These are phyloP conservation scores for Lophotis ruficrista DNA, from an alignment of 2,113 vertebrate species.

Conservation along the genomic window DNA sequence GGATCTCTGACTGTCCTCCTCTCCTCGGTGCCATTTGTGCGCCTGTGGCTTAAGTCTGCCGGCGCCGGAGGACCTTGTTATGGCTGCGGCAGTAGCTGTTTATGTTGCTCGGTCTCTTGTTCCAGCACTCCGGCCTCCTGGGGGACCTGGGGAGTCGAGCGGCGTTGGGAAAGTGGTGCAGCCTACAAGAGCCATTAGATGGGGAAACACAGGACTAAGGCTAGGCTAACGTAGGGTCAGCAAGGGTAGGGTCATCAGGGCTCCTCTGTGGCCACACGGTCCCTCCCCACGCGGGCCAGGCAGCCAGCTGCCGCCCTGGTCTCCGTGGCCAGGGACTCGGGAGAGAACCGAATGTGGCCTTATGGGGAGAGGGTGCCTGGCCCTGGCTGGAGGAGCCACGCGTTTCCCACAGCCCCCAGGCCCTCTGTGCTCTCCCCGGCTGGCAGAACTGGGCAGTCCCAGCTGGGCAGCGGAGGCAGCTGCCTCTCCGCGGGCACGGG, in stretches of 20 bases:
- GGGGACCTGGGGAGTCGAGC: not conserved
- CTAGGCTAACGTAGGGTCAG: not conserved
- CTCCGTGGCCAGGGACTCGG: not conserved
- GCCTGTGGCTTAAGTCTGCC: not conserved
- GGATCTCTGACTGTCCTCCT: not conserved
- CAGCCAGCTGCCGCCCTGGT: not conserved
- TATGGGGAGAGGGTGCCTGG: not conserved
- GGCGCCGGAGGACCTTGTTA: not conserved
- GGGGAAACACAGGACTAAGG: not conserved
- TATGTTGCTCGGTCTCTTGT: not conserved
- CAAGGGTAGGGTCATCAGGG: not conserved
- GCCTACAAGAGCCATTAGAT: not conserved
- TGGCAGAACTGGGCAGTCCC: not conserved
- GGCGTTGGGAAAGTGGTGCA: not conserved
- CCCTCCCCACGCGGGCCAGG: accelerated
- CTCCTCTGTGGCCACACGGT: not conserved
- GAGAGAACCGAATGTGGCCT: not conserved
- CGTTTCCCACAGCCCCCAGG: not conserved
- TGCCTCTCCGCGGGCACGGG: not conserved
- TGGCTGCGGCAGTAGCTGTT: not conserved
- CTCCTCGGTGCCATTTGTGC: accelerated
- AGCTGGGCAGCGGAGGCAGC: not conserved
- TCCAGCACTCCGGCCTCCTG: not conserved
- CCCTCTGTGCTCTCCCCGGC: not conserved
- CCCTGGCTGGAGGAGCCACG: not conserved